Conservation (phyloP, 2,888 invertebrate species). For the Dilophus febrilis region DNA sequence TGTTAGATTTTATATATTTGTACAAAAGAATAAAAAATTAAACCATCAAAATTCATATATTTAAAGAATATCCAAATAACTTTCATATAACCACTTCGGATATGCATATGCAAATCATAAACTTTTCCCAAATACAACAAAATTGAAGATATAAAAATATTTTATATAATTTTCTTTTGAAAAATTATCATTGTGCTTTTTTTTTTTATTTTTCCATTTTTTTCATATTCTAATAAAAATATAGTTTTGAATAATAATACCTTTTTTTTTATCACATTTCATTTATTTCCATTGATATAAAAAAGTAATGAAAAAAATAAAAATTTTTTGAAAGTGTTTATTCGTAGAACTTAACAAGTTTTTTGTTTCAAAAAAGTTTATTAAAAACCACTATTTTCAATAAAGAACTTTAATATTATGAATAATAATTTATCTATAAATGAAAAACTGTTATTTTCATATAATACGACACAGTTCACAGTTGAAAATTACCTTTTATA, state of each 20-base stretch:
- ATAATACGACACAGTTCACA: too few species aligned
- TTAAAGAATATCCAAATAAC: too few species aligned
- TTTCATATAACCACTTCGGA: background rate
- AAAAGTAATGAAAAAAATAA: too few species aligned
- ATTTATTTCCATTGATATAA: background rate
- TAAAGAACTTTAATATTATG: too few species aligned
- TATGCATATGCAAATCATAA: background rate
- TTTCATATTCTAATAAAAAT: background rate
- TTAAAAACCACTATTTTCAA: too few species aligned
- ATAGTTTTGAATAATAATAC: background rate
- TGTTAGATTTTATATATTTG: background rate
- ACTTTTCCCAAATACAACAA: background rate
- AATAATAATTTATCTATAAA: too few species aligned
- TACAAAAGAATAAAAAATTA: too few species aligned
- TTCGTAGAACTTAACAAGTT: too few species aligned
- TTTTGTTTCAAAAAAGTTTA: too few species aligned
- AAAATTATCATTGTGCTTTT: background rate
- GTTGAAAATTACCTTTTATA: too few species aligned
- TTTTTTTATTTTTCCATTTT: background rate
- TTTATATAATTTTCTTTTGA: background rate
- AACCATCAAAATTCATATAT: too few species aligned
- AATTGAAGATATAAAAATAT: constrained; percentile 1
- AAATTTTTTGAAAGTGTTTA: background rate
- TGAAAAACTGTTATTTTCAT: too few species aligned
- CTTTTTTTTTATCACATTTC: background rate